Conservation (phyloP, 2,797 vertebrate species). For the Halcyon leucocephala region DNA sequence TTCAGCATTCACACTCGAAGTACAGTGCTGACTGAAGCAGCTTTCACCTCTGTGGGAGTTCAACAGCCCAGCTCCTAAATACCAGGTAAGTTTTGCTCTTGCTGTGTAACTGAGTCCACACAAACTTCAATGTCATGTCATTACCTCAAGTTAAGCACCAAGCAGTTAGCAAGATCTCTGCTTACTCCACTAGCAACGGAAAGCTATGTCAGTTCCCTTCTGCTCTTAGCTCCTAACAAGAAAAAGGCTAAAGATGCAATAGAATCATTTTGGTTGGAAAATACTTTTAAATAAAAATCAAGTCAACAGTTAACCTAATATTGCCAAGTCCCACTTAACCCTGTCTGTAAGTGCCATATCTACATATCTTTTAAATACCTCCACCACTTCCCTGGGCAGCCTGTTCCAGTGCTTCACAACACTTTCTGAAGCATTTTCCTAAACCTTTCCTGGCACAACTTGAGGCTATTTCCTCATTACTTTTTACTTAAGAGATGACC, state of each 20-base stretch:
- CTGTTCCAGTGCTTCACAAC: neutral
- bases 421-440: neutral
- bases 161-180: neutral
- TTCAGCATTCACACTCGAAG: neutral
- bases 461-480: neutral
- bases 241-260: neutral
- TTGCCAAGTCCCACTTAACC: neutral
- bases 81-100: neutral
- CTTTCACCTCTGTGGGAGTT: neutral
- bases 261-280: neutral
- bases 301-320: neutral
- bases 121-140: neutral
- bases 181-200: neutral
- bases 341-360: neutral
- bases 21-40: neutral
- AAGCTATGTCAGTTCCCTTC: neutral
- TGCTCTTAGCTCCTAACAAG: neutral
- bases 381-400: neutral
- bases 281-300: neutral
- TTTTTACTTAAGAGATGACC: neutral
- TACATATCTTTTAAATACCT: neutral
- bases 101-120: neutral
- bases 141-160: neutral
- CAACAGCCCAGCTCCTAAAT: neutral
- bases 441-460: neutral